Evolutionary conservation across 2,113 vertebrate genomes (phyloP).

Genomic region (Semnornis frantzii): DNA sequence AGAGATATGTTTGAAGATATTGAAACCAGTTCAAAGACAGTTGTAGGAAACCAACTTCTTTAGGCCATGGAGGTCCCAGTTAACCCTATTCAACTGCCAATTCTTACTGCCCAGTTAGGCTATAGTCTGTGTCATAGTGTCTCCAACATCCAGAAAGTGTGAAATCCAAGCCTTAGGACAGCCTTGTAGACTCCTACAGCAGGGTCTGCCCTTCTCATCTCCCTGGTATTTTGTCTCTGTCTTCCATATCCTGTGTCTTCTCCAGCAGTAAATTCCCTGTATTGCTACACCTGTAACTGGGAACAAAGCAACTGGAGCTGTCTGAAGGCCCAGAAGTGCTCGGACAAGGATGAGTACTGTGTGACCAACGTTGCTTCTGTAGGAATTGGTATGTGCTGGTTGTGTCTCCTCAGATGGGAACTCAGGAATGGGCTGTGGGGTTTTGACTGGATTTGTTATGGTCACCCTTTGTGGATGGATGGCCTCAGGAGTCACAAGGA

Average conservation of each 20-base stretch:
- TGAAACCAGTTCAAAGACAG: background rate
- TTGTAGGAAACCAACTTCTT: background rate
- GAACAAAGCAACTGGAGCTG: slow-evolving; percentile 48
- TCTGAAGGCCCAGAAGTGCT: slow-evolving; percentile 27
- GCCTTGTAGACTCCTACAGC: background rate
- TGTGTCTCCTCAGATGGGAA: background rate
- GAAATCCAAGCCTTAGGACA: background rate
- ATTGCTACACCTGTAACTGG: slow-evolving; percentile 60
- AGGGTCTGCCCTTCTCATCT: background rate
- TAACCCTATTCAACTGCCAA: background rate
- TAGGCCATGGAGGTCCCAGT: background rate
- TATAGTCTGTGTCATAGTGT: background rate
- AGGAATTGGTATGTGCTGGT: slow-evolving; percentile 7
- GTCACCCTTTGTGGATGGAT: background rate
- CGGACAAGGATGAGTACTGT: background rate
- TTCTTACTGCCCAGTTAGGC: background rate
- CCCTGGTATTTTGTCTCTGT: background rate
- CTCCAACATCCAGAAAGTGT: background rate
- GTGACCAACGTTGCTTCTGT: slow-evolving; percentile 49
- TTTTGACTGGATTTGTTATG: background rate
- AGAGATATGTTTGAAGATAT: background rate
- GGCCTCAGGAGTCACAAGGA: background rate
- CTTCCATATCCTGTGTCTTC: background rate
- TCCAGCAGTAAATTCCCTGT: slow-evolving; percentile 18
- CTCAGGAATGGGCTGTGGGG: background rate